Conservation (phyloP, 2,797 vertebrate genomes). For the Gallinago stenura region DNA sequence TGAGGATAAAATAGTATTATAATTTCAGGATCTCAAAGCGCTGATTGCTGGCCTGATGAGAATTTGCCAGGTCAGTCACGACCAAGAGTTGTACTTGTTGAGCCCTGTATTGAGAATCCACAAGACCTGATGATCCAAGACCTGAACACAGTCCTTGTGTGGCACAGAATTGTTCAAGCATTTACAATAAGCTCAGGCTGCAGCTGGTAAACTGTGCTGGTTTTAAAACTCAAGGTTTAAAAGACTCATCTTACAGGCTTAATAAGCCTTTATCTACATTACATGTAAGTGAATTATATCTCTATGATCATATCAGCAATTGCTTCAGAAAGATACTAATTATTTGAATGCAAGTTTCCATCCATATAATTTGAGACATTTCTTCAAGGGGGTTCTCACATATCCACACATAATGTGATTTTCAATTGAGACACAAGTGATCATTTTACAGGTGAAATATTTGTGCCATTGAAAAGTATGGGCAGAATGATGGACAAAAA, state of each 20-base stretch:
- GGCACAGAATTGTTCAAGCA: background rate
- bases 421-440: no score
- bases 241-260: background rate
- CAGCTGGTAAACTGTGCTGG: accelerated
- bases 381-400: background rate
- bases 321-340: background rate
- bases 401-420: no score
- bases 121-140: background rate
- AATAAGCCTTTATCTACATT: background rate
- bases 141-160: background rate
- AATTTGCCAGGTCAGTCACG: background rate
- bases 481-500: no score
- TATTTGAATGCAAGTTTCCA: background rate
- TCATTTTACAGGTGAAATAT: no score
- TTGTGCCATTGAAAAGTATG: no score
- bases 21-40: background rate
- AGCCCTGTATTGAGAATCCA: accelerated
- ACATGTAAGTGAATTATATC: background rate
- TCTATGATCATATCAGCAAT: background rate
- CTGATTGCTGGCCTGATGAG: background rate
- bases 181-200: background rate
- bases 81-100: background rate
- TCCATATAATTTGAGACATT: background rate
- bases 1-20: background rate
- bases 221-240: background rate